Base-by-base conservation (phyloP, 2,888 invertebrate genomes). In the Macrosoma leucophasiata region DNA sequence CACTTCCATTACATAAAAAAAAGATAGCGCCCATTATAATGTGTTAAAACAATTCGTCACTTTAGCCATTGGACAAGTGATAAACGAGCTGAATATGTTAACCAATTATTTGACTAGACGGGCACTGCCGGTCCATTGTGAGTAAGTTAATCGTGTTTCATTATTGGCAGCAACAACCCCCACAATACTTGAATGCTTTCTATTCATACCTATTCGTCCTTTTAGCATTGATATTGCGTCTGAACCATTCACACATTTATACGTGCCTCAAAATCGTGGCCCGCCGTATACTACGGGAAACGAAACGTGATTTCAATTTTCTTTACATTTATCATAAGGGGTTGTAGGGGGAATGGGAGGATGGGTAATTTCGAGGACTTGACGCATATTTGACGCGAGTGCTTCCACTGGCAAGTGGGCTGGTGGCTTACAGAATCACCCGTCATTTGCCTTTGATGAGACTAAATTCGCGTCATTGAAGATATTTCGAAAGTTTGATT, bases 221-320 rank as follows among this genome's bases (percentile, higher is more conserved):
- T 58, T 59, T 50, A 55, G 38, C 37, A 58, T 62, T 60, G 62
- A 61, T 60, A 58, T 61, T 59, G 55, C 50, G 36, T 43, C 36
- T 46, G 50, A 50, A 40, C 55, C 43, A 62, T 65, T 64, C 58
- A 55, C 45, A 51, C 54, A 56, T 58, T 59, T 45, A 54, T 55
- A 53, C n/a, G n/a, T n/a, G n/a, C 52, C 49, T 53, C 36, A 28
- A 47, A 43, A 45, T 36, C 46, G 43, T 48, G 40, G 47, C 45
- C 46, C 30, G 36, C 34, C 49, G 62, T 63, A 64, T 55, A 62
- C 54, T 58, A 55, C 53, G 55, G 55, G 46, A 67, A 71, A 62
- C 55, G 62, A 63, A 70, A 69, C 62, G 62, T 61, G 66, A 71
- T 72, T 71, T 70, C 64, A 72, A 73, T 73, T 71, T 72, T 62